These are phyloP conservation scores for Dione vanillae DNA, from an alignment of 2,888 invertebrate genomes.

Conservation along the genomic window DNA sequence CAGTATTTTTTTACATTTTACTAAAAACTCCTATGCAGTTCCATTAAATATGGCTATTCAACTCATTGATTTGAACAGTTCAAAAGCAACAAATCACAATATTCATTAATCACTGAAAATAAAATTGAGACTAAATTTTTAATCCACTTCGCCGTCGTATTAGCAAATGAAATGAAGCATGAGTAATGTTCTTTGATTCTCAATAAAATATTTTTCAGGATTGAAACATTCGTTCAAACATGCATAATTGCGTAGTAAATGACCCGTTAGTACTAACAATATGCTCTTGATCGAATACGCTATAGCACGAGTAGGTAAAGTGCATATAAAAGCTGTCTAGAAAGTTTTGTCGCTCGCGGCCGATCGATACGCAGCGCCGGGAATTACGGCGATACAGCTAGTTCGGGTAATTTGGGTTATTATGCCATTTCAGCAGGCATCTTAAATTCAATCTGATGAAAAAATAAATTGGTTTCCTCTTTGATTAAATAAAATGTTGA, in stretches of 20 bases:
- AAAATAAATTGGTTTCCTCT: not conserved
- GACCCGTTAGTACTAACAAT: constrained; percentile 51
- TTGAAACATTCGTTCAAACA: constrained; percentile 31
- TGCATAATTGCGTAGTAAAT: constrained; percentile 47
- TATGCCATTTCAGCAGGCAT: constrained; percentile 66
- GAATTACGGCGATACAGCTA: constrained; percentile 75
- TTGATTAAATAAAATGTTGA: not conserved
- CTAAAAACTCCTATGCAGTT: not conserved
- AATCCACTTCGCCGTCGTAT: constrained; percentile 18
- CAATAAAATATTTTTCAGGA: constrained; percentile 34
- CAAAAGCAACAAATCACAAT: not conserved
- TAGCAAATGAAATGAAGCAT: constrained; percentile 24
- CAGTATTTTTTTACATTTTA: too few species aligned
- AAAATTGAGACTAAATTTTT: constrained; percentile 3
- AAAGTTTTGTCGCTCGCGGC: constrained; percentile 82
- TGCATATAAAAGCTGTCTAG: constrained; percentile 85
- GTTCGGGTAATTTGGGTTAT: constrained; percentile 79
- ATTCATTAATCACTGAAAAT: not conserved
- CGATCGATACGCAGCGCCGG: constrained; percentile 78
- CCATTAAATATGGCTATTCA: not conserved
- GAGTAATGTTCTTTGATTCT: constrained; percentile 16
- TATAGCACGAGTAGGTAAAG: constrained; percentile 70
- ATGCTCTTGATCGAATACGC: constrained; percentile 61
- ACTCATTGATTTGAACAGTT: not conserved
- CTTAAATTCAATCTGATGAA: constrained; percentile 25